Evolutionary conservation across 2,888 invertebrate species (phyloP).

Genomic region (Apantesis nais): DNA sequence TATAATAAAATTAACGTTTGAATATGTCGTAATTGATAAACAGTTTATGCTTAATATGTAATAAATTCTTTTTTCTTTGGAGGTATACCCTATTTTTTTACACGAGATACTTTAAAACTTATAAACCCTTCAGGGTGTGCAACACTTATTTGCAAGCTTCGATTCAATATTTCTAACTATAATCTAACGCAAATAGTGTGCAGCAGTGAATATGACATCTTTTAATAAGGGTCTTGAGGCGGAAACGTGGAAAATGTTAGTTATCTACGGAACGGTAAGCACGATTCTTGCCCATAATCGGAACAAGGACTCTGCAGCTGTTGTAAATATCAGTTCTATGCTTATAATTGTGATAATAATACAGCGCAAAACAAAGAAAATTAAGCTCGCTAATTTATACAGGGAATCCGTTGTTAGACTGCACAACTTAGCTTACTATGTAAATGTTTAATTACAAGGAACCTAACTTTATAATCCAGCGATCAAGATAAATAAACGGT

Average conservation of each 20-base stretch:
- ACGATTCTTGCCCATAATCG: slow-evolving; percentile 84
- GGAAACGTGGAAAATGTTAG: slow-evolving; percentile 84
- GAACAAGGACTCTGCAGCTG: slow-evolving; percentile 84
- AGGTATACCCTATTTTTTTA: neutral
- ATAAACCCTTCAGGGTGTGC: neutral
- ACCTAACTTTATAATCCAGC: slow-evolving; percentile 52
- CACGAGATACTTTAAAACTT: neutral
- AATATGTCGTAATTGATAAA: neutral
- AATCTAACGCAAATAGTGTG: slow-evolving; percentile 38
- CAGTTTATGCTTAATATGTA: neutral
- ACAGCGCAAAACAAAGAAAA: slow-evolving; percentile 78
- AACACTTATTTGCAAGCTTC: neutral
- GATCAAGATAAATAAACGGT: slow-evolving; percentile 60
- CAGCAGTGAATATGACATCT: slow-evolving; percentile 72
- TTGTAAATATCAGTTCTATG: slow-evolving; percentile 79
- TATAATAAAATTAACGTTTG: neutral
- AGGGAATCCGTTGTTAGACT: slow-evolving; percentile 58
- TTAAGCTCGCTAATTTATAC: slow-evolving; percentile 60
- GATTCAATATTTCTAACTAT: slow-evolving; percentile 40
- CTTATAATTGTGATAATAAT: slow-evolving; percentile 78
- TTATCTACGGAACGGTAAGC: slow-evolving; percentile 77
- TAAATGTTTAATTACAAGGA: slow-evolving; percentile 47
- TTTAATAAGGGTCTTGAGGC: slow-evolving; percentile 79
- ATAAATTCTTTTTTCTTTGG: neutral
- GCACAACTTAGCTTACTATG: slow-evolving; percentile 45